phyloP scores from a whole-genome alignment of 2,888 invertebrate genomes.

The Rhorus exstirpatorius region DNA sequence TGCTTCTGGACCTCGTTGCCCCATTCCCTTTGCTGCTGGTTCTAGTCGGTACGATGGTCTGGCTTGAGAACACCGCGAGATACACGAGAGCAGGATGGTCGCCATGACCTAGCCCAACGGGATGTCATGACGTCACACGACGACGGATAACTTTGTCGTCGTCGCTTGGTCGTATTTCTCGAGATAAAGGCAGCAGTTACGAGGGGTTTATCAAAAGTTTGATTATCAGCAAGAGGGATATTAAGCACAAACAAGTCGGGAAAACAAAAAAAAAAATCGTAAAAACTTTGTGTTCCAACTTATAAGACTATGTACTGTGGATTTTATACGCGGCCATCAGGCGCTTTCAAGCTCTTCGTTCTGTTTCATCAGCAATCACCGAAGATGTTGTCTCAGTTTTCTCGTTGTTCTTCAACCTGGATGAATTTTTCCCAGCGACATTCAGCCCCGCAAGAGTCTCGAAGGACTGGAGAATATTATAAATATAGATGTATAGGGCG shows the following conservation, averaged over 20 bases:
- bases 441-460: constrained; percentile 10
- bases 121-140: constrained; percentile 80
- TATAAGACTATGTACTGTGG: neutral
- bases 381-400: neutral
- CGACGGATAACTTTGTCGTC: constrained; percentile 39
- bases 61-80: constrained; percentile 39
- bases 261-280: constrained; percentile 19
- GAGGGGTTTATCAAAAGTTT: constrained; percentile 1
- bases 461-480: constrained; percentile 16
- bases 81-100: constrained; percentile 57
- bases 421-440: constrained; percentile 2
- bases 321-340: neutral
- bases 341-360: neutral
- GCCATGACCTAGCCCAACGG: constrained; percentile 84
- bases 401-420: constrained; percentile 3
- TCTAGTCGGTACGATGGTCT: constrained; percentile 28
- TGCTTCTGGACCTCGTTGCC: constrained; percentile 14
- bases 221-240: too few relatives aligned
- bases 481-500: constrained; percentile 19
- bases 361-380: constrained; percentile 17
- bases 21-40: constrained; percentile 39
- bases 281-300: constrained; percentile 36
- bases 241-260: constrained; percentile 14
- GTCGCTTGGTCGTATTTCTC: constrained; percentile 34
- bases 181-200: constrained; percentile 5